Evolutionary conservation across 2,797 vertebrate species (phyloP).

Genomic region (Tiaroga cobitis): DNA sequence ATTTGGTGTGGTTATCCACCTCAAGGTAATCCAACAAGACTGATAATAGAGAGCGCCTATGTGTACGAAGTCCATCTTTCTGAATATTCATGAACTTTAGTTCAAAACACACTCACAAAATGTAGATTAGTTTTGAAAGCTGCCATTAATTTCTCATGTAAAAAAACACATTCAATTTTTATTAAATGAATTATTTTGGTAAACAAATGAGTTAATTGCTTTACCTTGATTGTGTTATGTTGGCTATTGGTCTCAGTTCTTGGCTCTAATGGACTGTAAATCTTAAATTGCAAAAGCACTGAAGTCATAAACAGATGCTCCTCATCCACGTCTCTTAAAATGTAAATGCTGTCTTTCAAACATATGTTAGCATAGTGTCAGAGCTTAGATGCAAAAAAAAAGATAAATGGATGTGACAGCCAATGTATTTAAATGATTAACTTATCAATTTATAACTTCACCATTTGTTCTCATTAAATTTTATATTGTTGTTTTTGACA

Average conservation of each 20-base stretch:
- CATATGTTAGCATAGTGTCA: conserved; percentile 24
- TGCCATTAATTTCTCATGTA: conserved; percentile 10
- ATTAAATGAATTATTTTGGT: conserved; percentile 1
- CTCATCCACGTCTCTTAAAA: conserved; percentile 8
- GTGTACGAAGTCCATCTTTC: neutral
- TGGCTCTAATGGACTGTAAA: conserved; percentile 34
- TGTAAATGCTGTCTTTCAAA: conserved; percentile 19
- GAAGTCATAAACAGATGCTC: conserved; percentile 30
- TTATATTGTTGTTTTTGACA: conserved; percentile 21
- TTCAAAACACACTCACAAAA: neutral
- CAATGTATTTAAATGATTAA: conserved; percentile 6
- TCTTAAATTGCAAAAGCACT: conserved; percentile 1
- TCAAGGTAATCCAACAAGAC: neutral
- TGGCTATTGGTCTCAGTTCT: conserved; percentile 15
- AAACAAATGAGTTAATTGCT: conserved; percentile 11
- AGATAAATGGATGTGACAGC: conserved; percentile 21
- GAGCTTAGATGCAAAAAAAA: neutral
- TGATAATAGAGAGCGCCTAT: neutral
- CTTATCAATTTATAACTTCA: conserved; percentile 20
- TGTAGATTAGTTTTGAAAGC: conserved; percentile 1
- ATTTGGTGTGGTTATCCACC: neutral
- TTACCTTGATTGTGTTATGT: conserved; percentile 15
- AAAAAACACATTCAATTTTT: neutral
- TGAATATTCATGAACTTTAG: conserved; percentile 18
- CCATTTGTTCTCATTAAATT: conserved; percentile 31